These are phyloP conservation scores for Scytalopus superciliaris DNA, from an alignment of 2,113 vertebrate species.

Conservation along the genomic window DNA sequence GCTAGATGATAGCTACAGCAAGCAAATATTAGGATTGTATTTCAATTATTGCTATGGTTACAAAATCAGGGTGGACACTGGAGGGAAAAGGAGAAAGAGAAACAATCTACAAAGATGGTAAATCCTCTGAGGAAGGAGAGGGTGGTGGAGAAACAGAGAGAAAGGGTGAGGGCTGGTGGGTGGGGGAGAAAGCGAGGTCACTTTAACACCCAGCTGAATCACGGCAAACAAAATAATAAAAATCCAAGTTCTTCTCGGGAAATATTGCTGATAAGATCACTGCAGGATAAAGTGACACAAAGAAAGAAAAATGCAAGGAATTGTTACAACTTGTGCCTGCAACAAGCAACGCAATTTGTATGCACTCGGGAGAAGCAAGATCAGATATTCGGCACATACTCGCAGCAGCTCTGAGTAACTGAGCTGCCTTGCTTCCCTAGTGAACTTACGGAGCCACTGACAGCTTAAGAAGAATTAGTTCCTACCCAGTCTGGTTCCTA, in stretches of 20 bases:
- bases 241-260: conserved; percentile 16
- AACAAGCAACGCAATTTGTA: neutral
- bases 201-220: conserved; percentile 25
- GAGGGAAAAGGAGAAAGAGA: conserved; percentile 45
- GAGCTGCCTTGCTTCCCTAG: neutral
- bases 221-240: conserved; percentile 7
- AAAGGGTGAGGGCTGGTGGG: neutral
- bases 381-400: neutral
- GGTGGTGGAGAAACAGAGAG: conserved; percentile 1
- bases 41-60: conserved; percentile 73
- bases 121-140: conserved; percentile 43
- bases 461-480: conserved; percentile 31
- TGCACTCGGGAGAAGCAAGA: neutral
- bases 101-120: conserved; percentile 48
- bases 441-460: neutral
- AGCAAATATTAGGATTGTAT: conserved; percentile 65
- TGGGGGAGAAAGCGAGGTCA: neutral
- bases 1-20: conserved; percentile 36
- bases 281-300: neutral
- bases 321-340: conserved; percentile 15
- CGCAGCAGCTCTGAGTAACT: neutral
- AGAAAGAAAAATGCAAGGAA: conserved; percentile 35
- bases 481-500: conserved; percentile 7
- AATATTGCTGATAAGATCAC: conserved; percentile 16
- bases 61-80: conserved; percentile 70